Conservation (phyloP, 2,113 vertebrate species). For the Rana temporaria region DNA sequence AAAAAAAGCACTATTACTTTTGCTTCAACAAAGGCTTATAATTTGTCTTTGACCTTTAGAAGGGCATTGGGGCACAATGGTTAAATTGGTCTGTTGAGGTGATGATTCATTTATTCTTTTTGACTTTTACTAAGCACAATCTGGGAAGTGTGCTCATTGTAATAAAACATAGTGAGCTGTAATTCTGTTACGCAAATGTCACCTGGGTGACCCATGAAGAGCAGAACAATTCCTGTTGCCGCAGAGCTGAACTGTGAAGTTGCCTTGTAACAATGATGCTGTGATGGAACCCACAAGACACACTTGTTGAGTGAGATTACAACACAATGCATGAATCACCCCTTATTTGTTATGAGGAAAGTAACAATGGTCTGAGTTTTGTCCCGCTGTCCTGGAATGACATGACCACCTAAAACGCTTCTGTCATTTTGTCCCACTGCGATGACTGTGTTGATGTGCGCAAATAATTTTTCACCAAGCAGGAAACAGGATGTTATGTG, state of each 20-base stretch:
- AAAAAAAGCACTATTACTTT: too few relatives aligned
- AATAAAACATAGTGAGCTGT: neutral
- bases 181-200: conserved; percentile 3
- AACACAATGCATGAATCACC: neutral
- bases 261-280: neutral
- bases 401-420: neutral
- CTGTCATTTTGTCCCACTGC: conserved; percentile 63
- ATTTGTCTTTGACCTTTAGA: too few relatives aligned
- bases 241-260: neutral
- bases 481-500: conserved; percentile 66
- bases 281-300: neutral
- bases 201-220: conserved; percentile 4
- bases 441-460: conserved; percentile 61
- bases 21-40: too few relatives aligned
- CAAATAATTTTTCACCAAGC: conserved; percentile 63
- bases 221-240: neutral
- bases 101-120: neutral
- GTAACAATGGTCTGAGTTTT: neutral
- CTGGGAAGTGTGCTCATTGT: neutral
- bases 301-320: neutral
- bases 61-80: too few relatives aligned
- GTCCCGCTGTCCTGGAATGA: neutral
- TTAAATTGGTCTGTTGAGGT: neutral
- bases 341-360: neutral
- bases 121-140: neutral